These are phyloP conservation scores for Channa maculata DNA, from an alignment of 2,113 vertebrate genomes.

Conservation along the genomic window DNA sequence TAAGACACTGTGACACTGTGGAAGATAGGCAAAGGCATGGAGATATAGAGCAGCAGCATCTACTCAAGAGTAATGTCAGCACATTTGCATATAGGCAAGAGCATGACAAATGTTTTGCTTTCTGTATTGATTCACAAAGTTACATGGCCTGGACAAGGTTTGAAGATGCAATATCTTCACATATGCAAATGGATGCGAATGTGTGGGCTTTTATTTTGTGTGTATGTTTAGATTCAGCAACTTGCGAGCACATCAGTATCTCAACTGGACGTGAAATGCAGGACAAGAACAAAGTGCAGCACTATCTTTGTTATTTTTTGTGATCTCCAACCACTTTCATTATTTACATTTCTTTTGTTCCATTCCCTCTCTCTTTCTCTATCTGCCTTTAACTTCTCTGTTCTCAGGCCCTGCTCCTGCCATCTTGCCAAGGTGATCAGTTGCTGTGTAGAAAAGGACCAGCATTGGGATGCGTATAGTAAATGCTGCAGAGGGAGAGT, in stretches of 20 bases:
- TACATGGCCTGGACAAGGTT: constrained; percentile 17
- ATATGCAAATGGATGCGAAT: background rate
- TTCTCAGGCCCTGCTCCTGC: constrained; percentile 10
- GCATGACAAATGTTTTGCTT: constrained; percentile 36
- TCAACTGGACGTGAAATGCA: constrained; percentile 29
- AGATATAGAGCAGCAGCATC: constrained; percentile 48
- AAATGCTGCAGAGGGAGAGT: constrained; percentile 35
- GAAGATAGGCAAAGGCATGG: background rate
- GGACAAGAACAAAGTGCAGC: constrained; percentile 42
- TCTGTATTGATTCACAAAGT: constrained; percentile 33
- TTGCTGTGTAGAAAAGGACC: constrained; percentile 21
- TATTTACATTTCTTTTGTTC: constrained; percentile 38
- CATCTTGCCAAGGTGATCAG: constrained; percentile 55
- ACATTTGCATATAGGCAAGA: constrained; percentile 28
- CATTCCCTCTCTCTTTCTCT: constrained; percentile 5
- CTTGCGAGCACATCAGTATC: background rate
- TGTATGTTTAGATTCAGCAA: background rate
- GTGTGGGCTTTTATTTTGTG: background rate
- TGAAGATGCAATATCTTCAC: background rate
- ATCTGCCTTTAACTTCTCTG: constrained; percentile 24
- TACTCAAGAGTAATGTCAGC: constrained; percentile 31
- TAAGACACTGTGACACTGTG: constrained; percentile 3
- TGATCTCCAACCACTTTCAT: constrained; percentile 43
- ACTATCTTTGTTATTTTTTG: constrained; percentile 12
- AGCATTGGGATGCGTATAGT: constrained; percentile 32